phyloP scores from a whole-genome alignment of 2,888 invertebrate species.

The Callimorpha dominula region DNA sequence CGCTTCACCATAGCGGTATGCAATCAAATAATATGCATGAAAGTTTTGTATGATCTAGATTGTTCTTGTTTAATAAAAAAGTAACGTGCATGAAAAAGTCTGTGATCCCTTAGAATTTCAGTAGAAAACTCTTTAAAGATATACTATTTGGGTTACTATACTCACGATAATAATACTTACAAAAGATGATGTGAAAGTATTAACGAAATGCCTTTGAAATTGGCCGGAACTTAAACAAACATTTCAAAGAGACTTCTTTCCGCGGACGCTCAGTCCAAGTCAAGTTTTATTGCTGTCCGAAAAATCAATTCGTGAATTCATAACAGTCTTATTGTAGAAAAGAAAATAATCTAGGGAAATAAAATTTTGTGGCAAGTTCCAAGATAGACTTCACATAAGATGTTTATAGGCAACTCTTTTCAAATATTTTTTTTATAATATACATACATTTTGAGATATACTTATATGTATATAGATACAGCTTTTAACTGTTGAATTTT shows the following conservation, averaged over 20 bases:
- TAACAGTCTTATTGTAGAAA: neutral
- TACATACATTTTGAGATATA: too few species aligned
- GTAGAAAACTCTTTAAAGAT: neutral
- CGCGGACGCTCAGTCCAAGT: neutral
- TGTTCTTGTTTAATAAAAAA: slow-evolving; percentile 3
- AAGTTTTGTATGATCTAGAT: slow-evolving; percentile 20
- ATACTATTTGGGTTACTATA: neutral
- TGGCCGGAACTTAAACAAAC: neutral
- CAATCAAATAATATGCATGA: slow-evolving; percentile 49
- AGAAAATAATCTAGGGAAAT: too few species aligned
- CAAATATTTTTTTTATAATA: too few species aligned
- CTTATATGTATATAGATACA: too few species aligned
- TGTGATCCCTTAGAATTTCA: neutral
- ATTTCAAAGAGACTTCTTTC: neutral
- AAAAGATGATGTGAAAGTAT: neutral
- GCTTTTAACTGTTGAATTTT: too few species aligned
- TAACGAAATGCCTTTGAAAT: neutral
- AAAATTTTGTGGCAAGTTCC: neutral
- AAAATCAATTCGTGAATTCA: neutral
- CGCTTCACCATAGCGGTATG: slow-evolving; percentile 39
- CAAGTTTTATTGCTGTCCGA: neutral
- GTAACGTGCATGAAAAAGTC: neutral
- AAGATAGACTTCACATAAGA: neutral
- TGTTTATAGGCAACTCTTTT: too few species aligned
- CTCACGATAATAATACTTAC: neutral